phyloP scores from a whole-genome alignment of 2,888 invertebrate genomes.

The Opisthograptis luteolata region DNA sequence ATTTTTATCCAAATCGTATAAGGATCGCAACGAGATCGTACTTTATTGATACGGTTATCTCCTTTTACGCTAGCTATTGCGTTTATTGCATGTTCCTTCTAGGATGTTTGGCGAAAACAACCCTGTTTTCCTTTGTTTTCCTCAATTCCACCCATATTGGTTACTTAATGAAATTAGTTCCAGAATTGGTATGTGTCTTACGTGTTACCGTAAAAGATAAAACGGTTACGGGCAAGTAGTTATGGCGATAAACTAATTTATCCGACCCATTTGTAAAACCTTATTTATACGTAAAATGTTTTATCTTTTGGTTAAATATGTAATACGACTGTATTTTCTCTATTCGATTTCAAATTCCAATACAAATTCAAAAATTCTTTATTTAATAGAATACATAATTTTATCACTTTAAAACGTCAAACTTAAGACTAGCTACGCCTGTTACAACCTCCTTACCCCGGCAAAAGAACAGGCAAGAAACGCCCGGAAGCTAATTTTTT shows the following conservation, averaged over 20 bases:
- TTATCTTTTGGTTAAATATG: too few relatives aligned
- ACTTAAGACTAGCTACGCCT: too few relatives aligned
- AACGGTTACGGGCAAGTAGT: slow-evolving; percentile 1
- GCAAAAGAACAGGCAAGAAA: too few relatives aligned
- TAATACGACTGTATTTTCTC: too few relatives aligned
- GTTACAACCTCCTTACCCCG: too few relatives aligned
- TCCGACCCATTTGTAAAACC: too few relatives aligned
- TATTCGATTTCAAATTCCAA: too few relatives aligned
- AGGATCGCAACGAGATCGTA: slow-evolving; percentile 37
- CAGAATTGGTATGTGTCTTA: slow-evolving; percentile 22
- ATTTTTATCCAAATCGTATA: slow-evolving; percentile 29
- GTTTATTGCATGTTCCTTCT: slow-evolving; percentile 35
- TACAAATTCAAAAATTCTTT: too few relatives aligned
- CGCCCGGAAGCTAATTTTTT: too few relatives aligned
- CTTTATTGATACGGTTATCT: slow-evolving; percentile 43
- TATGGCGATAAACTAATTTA: slow-evolving; percentile 1
- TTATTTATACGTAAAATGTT: too few relatives aligned
- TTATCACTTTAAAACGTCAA: too few relatives aligned
- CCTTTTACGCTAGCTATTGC: slow-evolving; percentile 28
- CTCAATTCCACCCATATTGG: slow-evolving; percentile 27
- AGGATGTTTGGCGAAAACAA: slow-evolving; percentile 29
- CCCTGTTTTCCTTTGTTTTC: slow-evolving; percentile 19
- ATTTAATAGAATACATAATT: too few relatives aligned
- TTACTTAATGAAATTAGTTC: slow-evolving; percentile 31
- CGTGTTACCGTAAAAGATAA: slow-evolving; percentile 15